Evolutionary conservation across 2,797 vertebrate species (phyloP), one percentile per base, ranked within the genome.

Genomic region (Cercopithecus neglectus): DNA sequence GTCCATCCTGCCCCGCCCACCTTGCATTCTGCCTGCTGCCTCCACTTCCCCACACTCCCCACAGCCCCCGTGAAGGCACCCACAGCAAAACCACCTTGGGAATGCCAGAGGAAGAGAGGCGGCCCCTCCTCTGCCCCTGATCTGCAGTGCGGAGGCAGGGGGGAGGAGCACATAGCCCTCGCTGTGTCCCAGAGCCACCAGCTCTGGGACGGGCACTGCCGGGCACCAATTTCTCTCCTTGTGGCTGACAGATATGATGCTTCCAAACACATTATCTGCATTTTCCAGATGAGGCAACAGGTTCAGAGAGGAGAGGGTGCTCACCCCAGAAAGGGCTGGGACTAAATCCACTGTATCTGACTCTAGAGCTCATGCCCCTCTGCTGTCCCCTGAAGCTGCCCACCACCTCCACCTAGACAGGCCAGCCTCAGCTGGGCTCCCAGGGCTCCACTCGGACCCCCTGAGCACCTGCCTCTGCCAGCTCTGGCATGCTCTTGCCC

Each of bases 311-410:
- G 33, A 21, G 53, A 67, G 46, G 81, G 28, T 11, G 4, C 21
- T 19, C 2, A 4, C 24, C 46, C 75, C 10, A 12, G 75, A 36
- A 79, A 44, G 1, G n/a, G 59, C 57, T 2, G 64, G 39, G 50
- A 39, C 0, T 24, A n/a, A 50, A 36, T 55, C 61, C 33, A 1
- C n/a, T 5, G 28, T 19, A 44, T 26, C 70, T 46, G 59, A 16
- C 86, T 53, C 74, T 28, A 28, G 55, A 14, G 61, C 44, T 64
- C 74, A 36, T 3, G 4, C 8, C 8, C 14, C 5, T 2, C 2
- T 1, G 1, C 50, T 41, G 11, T 1, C 2, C 67, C 57, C 74
- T 0, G 0, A 82, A 10, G 12, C 26, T 6, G 12, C 11, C 64
- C 6, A 4, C 19, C 14, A 8, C 70, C 39, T 44, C 26, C 64